Evolutionary conservation across 2,797 vertebrate genomes (phyloP).

Genomic region (Etheostoma perlongum): DNA sequence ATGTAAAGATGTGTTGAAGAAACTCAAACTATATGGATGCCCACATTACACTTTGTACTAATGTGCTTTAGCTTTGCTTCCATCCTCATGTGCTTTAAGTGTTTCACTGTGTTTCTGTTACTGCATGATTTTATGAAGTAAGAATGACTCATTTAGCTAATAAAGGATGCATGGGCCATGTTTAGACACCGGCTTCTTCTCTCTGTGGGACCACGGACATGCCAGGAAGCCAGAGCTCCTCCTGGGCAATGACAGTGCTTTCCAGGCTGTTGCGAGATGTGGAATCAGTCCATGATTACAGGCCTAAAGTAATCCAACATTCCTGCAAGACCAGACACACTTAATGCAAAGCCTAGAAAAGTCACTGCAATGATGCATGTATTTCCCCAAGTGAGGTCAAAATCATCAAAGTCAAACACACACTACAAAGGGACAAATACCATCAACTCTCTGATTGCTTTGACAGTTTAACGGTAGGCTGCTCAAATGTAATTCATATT

Average conservation of each 20-base stretch:
- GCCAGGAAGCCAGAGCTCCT: slow-evolving; percentile 26
- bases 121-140: slow-evolving; percentile 35
- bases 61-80: slow-evolving; percentile 57
- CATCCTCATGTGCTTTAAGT: slow-evolving; percentile 44
- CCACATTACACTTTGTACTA: slow-evolving; percentile 59
- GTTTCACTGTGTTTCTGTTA: slow-evolving; percentile 26
- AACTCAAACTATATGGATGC: slow-evolving; percentile 35
- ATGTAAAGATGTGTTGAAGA: background rate
- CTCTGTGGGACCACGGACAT: slow-evolving; percentile 33
- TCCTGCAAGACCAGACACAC: slow-evolving; percentile 15
- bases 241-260: slow-evolving; percentile 18
- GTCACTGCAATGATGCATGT: slow-evolving; percentile 7
- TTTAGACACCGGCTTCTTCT: slow-evolving; percentile 26
- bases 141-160: slow-evolving; percentile 52
- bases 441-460: background rate
- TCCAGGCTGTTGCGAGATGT: slow-evolving; percentile 29
- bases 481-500: background rate
- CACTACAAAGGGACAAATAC: background rate
- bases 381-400: slow-evolving; percentile 8
- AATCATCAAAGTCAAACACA: slow-evolving; percentile 16
- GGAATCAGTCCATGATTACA: slow-evolving; percentile 43
- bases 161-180: slow-evolving; percentile 47
- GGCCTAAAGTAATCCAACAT: slow-evolving; percentile 31
- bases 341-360: slow-evolving; percentile 26
- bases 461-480: background rate